Evolutionary conservation across 2,797 vertebrate species (phyloP).

Genomic region (Enteromius thamalakanensis): DNA sequence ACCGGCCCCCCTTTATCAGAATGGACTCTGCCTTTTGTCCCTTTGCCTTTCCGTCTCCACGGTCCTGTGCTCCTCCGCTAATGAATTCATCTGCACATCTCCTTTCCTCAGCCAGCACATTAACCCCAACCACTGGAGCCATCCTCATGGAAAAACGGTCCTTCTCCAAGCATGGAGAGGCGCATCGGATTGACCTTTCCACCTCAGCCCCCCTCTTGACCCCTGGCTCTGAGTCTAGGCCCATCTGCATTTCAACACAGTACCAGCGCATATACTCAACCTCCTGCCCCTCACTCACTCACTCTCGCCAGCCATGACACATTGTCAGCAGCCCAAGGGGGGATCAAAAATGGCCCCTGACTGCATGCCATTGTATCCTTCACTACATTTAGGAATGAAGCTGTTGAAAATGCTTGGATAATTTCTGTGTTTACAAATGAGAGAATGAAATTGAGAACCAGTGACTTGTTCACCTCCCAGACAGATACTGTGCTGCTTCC

Average conservation of each 20-base stretch:
- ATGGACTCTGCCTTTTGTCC: conserved; percentile 80
- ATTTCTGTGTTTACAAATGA: conserved; percentile 76
- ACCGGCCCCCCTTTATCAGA: conserved; percentile 58
- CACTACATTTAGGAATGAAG: conserved; percentile 62
- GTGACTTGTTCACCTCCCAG: conserved; percentile 65
- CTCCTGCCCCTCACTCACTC: conserved; percentile 10
- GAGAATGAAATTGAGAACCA: conserved; percentile 75
- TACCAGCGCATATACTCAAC: conserved; percentile 46
- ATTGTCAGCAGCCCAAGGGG: conserved; percentile 33
- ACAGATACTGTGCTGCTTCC: conserved; percentile 18
- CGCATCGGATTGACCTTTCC: conserved; percentile 77
- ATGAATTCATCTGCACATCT: conserved; percentile 86
- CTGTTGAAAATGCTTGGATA: conserved; percentile 70
- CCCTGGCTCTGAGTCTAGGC: conserved; percentile 47
- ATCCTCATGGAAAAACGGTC: conserved; percentile 78
- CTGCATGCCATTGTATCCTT: conserved; percentile 30
- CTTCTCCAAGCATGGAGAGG: conserved; percentile 67
- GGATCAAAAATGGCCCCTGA: conserved; percentile 19
- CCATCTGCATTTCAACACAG: conserved; percentile 61
- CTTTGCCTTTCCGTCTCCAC: conserved; percentile 68
- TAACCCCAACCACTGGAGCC: conserved; percentile 80
- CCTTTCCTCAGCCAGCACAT: conserved; percentile 79
- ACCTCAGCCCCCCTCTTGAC: conserved; percentile 59
- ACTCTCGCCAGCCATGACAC: conserved; percentile 17
- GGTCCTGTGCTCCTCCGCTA: conserved; percentile 82